Evolutionary conservation across 2,113 vertebrate genomes (phyloP).

Genomic region (Ivindomyrus marchei): DNA sequence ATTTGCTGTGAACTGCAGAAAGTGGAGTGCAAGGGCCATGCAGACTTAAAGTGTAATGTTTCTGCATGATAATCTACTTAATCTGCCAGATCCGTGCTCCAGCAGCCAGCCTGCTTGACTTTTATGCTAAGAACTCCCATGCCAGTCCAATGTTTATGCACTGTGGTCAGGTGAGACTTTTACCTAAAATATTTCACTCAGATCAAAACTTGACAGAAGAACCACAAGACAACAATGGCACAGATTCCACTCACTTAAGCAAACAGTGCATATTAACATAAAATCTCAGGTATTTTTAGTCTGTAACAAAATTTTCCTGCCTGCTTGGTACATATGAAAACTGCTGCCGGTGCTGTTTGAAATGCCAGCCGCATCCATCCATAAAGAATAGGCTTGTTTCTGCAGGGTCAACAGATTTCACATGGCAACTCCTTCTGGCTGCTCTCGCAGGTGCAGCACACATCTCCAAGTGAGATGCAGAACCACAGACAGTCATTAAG

Average conservation of each 20-base stretch:
- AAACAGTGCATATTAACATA: neutral
- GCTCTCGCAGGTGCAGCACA: neutral
- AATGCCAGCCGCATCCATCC: neutral
- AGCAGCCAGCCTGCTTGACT: neutral
- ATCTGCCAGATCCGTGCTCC: neutral
- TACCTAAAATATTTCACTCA: neutral
- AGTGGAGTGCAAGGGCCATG: neutral
- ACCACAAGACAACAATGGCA: neutral
- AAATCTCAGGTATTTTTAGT: neutral
- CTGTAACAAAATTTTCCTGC: neutral
- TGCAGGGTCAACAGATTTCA: neutral
- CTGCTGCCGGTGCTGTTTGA: neutral
- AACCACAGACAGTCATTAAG: neutral
- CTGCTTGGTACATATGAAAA: neutral
- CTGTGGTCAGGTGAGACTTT: neutral
- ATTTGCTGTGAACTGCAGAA: neutral
- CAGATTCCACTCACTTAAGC: neutral
- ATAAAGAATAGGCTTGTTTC: neutral
- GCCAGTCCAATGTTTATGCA: neutral
- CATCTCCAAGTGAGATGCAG: neutral
- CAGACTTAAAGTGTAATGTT: neutral
- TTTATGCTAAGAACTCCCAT: neutral
- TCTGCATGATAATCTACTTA: slow-evolving; percentile 2
- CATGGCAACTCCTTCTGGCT: neutral
- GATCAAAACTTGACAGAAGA: neutral